phyloP scores from a whole-genome alignment of 2,888 invertebrate genomes.

The Deroplatys truncata region DNA sequence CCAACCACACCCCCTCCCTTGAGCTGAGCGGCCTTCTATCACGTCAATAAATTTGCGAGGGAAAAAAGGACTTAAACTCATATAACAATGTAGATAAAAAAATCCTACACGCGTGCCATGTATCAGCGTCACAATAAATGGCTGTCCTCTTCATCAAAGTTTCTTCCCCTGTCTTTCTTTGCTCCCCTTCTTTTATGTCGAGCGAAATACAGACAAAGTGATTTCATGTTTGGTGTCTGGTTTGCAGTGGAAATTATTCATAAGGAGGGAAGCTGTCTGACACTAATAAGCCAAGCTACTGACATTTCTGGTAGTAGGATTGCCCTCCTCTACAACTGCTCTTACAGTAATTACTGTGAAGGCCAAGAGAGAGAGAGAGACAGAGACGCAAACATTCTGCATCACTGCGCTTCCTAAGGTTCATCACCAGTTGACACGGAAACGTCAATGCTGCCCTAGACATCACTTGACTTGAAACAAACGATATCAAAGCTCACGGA shows the following conservation, averaged over 20 bases:
- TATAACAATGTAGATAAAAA: background rate
- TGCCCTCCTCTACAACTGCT: background rate
- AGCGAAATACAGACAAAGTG: background rate
- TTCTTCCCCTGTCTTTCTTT: background rate
- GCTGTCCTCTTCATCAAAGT: background rate
- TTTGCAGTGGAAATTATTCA: constrained; percentile 30
- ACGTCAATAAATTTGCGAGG: background rate
- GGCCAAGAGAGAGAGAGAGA: background rate
- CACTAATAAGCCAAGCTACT: constrained; percentile 19
- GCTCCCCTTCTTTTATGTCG: background rate
- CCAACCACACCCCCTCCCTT: background rate
- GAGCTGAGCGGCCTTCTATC: background rate
- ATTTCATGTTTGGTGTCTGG: constrained; percentile 29
- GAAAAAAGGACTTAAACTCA: background rate
- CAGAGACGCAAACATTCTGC: background rate
- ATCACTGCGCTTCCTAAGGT: background rate
- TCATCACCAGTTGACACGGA: background rate
- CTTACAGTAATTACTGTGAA: constrained; percentile 18
- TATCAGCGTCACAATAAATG: background rate
- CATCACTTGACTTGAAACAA: background rate
- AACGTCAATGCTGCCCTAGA: background rate
- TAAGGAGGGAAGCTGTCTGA: constrained; percentile 9
- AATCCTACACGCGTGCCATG: background rate
- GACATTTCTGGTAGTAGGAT: constrained; percentile 9
- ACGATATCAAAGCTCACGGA: background rate